Evolutionary conservation across 2,113 vertebrate species (phyloP).

Genomic region (Caretta caretta): DNA sequence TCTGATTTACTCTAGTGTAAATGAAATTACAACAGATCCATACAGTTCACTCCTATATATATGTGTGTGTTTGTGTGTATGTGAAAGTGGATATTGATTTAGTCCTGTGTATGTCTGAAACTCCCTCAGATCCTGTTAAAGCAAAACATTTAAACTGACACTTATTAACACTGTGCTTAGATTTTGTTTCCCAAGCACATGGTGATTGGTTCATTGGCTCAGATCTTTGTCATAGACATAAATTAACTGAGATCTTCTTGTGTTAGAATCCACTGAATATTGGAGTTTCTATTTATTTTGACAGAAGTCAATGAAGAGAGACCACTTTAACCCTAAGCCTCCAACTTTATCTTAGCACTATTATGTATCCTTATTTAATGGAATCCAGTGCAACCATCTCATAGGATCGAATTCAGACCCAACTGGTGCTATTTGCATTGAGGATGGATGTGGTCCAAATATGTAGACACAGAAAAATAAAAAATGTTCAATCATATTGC

Average conservation of each 20-base stretch:
- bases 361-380: background rate
- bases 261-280: background rate
- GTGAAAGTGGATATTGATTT: background rate
- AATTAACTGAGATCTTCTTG: background rate
- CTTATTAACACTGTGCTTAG: background rate
- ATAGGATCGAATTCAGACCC: background rate
- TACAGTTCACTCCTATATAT: rapidly evolving
- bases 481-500: constrained; percentile 48
- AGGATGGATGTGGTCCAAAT: constrained; percentile 11
- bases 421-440: background rate
- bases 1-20: background rate
- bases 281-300: background rate
- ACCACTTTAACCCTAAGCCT: background rate
- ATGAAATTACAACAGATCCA: background rate
- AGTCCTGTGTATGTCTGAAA: background rate
- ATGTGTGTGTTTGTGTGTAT: background rate
- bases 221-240: background rate
- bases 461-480: background rate
- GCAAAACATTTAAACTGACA: background rate
- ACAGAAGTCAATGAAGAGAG: rapidly evolving
- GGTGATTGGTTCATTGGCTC: background rate
- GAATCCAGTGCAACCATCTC: background rate
- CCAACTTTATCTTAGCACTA: background rate
- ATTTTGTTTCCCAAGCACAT: background rate
- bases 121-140: background rate